These are phyloP conservation scores for Enteromius mattozi DNA, from an alignment of 2,797 vertebrate species.

Conservation along the genomic window DNA sequence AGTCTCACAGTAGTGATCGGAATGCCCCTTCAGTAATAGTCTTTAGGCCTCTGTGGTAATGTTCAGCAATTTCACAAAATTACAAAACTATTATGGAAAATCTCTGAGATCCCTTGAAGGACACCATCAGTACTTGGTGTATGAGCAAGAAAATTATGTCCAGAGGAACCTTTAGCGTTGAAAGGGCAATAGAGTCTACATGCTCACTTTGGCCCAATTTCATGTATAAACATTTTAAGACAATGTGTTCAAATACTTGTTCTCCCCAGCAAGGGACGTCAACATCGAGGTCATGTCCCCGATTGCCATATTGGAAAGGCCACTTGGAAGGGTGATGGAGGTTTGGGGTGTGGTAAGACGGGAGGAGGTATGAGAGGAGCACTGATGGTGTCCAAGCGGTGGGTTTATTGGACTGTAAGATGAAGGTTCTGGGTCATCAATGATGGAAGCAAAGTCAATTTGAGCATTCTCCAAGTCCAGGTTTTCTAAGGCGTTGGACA, in stretches of 20 bases:
- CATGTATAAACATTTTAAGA: constrained; percentile 65
- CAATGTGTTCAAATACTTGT: constrained; percentile 92
- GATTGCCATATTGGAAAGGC: constrained; percentile 94
- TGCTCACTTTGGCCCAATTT: constrained; percentile 11
- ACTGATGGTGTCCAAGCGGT: constrained; percentile 70
- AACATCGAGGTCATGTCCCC: constrained; percentile 97
- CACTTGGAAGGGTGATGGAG: constrained; percentile 77
- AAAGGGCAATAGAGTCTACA: constrained; percentile 43
- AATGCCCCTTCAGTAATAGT: constrained; percentile 69
- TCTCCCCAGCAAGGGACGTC: constrained; percentile 93
- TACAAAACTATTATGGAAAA: constrained; percentile 40
- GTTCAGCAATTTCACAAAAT: constrained; percentile 51
- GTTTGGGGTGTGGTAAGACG: constrained; percentile 83
- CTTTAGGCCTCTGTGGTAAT: constrained; percentile 60
- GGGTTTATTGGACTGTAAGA: constrained; percentile 78
- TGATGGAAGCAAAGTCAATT: constrained; percentile 95
- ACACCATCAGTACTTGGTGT: constrained; percentile 43
- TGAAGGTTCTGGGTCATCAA: constrained; percentile 88
- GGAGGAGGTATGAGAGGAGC: constrained; percentile 80
- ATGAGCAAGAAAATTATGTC: constrained; percentile 48
- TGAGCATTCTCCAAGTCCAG: constrained; percentile 96
- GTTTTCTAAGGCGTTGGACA: constrained; percentile 91
- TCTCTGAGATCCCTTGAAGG: constrained; percentile 25
- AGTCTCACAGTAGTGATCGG: constrained; percentile 66
- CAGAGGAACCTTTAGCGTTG: constrained; percentile 77